Evolutionary conservation across 2,797 vertebrate genomes (phyloP), one percentile per base, ranked within the genome.

Genomic region (Crocidura indochinensis): DNA sequence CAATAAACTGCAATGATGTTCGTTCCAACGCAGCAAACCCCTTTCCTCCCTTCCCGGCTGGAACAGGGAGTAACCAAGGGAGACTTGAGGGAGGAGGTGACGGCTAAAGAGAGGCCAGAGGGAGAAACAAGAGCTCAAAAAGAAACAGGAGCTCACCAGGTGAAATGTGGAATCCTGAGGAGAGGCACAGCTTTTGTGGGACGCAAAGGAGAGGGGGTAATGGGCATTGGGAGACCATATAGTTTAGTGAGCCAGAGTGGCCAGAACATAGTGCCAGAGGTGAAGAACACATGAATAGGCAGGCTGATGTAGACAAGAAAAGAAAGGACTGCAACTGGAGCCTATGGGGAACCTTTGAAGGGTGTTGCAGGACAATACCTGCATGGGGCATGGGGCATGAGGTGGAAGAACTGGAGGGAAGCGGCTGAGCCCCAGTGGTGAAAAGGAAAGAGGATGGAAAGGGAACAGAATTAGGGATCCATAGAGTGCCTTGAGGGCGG

Each of bases 81-180:
- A 91, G 87, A 76, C 56, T 91, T 79, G 82, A n/a, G 31, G 73
- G 82, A 85, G 27, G 69, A 91, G 15, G 51, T 51, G 73, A 77
- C 53, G 22, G 22, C 88, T 80, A 20, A 56, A 53, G 46, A 62
- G 64, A 74, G 38, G 62, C 29, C 38, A n/a, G 24, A 90, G 71
- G 53, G 74, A 47, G 65, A 46, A 80, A 46, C 74, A 80, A 49
- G 60, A 38, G 26, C 2, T 83, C 47, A 26, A 8, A 17, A 0
- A 85, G 73, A 11, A 67, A 38, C 22, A 46, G 8, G 22, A 60
- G 62, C 81, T 80, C 68, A 15, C 79, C 4, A 31, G 8, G 67
- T 29, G 8, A 17, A 60, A 60, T 19, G 56, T 15, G 10, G 71
- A 53, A 46, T 62, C 47, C 73, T 53, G 22, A 10, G 26, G 20